Evolutionary conservation across 2,888 invertebrate species (phyloP).

Genomic region (Epiblema foenella): DNA sequence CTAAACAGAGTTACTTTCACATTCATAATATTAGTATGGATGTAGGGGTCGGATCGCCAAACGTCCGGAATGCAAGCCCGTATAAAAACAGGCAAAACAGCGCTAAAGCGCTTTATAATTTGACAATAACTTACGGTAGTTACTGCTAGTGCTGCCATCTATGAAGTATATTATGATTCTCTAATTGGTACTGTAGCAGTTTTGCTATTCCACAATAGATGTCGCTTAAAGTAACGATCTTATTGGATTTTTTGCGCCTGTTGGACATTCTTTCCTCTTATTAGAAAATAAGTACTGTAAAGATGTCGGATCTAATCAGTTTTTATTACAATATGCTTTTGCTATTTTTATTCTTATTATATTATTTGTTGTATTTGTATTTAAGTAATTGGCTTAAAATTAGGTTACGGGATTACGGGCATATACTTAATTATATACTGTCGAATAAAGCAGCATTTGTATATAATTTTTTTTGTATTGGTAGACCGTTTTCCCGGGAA

Average conservation of each 20-base stretch:
- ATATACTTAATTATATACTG: too few species aligned
- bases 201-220: conserved; percentile 63
- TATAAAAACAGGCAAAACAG: not conserved
- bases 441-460: too few species aligned
- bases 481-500: too few species aligned
- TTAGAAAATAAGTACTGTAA: not conserved
- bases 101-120: conserved; percentile 25
- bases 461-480: too few species aligned
- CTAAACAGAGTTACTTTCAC: too few species aligned
- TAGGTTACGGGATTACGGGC: too few species aligned
- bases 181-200: conserved; percentile 41
- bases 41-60: not conserved
- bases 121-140: too few species aligned
- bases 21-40: not conserved
- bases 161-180: conserved; percentile 21
- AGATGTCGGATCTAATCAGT: not conserved
- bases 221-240: conserved; percentile 51
- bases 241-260: conserved; percentile 43
- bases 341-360: too few species aligned
- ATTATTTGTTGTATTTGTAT: too few species aligned
- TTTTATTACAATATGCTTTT: too few species aligned
- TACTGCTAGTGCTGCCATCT: conserved; percentile 56
- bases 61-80: not conserved
- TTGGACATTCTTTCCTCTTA: conserved; percentile 44
- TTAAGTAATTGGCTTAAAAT: too few species aligned